These are phyloP conservation scores for Operophtera brumata DNA, from an alignment of 2,888 invertebrate species.

Conservation along the genomic window DNA sequence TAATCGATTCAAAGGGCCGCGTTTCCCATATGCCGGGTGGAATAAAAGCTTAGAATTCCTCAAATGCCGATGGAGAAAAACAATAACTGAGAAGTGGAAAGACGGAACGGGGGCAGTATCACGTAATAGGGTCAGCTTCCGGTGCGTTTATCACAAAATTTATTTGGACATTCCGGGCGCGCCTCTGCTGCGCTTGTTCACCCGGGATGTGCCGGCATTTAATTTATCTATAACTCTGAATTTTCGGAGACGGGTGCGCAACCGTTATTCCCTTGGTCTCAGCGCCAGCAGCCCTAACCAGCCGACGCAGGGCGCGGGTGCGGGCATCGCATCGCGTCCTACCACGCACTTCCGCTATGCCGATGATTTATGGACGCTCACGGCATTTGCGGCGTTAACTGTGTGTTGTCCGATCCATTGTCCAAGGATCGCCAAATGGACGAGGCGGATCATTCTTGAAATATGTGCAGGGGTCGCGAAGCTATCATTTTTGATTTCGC, in stretches of 20 bases:
- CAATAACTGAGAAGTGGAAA: slow-evolving; percentile 68
- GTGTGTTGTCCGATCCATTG: slow-evolving; percentile 73
- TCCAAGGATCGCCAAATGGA: slow-evolving; percentile 65
- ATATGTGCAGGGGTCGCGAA: slow-evolving; percentile 62
- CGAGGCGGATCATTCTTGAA: slow-evolving; percentile 67
- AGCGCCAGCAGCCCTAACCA: slow-evolving; percentile 42
- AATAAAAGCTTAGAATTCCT: slow-evolving; percentile 66
- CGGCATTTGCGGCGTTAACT: slow-evolving; percentile 72
- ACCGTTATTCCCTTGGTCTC: slow-evolving; percentile 69
- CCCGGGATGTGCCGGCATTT: slow-evolving; percentile 73
- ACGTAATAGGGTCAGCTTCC: slow-evolving; percentile 77
- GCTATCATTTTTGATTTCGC: slow-evolving; percentile 67
- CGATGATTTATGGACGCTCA: slow-evolving; percentile 75
- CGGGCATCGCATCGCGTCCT: slow-evolving; percentile 13
- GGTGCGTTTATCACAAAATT: slow-evolving; percentile 78
- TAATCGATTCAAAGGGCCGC: slow-evolving; percentile 75
- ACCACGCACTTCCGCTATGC: slow-evolving; percentile 77
- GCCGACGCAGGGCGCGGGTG: not conserved
- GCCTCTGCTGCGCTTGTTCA: slow-evolving; percentile 61
- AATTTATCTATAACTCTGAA: slow-evolving; percentile 76
- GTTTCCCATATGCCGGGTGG: slow-evolving; percentile 68
- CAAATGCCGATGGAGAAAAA: slow-evolving; percentile 69
- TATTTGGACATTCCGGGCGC: slow-evolving; percentile 76
- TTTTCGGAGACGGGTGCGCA: slow-evolving; percentile 64
- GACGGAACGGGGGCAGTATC: slow-evolving; percentile 69